Conservation (phyloP, 2,888 invertebrate genomes). For the Terebella lapidaria region DNA sequence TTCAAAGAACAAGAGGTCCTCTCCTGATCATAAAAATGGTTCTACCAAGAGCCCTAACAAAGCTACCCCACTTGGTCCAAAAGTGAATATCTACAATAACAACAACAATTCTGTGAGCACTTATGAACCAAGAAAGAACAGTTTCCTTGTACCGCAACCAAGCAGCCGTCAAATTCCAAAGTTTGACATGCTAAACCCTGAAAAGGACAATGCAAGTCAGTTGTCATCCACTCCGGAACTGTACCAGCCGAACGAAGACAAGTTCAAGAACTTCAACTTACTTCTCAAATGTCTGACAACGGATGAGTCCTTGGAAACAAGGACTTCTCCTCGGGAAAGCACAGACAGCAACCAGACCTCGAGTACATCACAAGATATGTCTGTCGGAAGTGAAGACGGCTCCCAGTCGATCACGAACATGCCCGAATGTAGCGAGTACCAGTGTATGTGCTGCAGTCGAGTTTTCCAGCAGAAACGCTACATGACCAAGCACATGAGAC, state of each 20-base stretch:
- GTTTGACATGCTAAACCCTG: neutral
- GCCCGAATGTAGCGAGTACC: neutral
- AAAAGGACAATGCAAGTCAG: neutral
- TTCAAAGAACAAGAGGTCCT: neutral
- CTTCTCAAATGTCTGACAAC: constrained; percentile 15
- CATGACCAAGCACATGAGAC: constrained; percentile 17
- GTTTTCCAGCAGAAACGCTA: constrained; percentile 19
- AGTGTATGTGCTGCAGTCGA: constrained; percentile 14
- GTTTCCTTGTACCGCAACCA: neutral
- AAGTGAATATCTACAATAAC: too few species aligned
- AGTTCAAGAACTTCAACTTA: constrained; percentile 18
- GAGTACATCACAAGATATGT: neutral
- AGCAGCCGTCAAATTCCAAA: neutral
- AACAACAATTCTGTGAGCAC: neutral
- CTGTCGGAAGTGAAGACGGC: neutral
- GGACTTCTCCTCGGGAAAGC: neutral
- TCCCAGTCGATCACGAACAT: neutral
- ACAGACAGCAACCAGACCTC: neutral
- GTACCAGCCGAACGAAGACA: constrained; percentile 9
- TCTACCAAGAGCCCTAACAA: neutral
- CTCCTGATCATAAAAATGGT: neutral
- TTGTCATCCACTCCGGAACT: neutral
- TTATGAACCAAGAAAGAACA: neutral
- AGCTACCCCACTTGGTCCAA: neutral
- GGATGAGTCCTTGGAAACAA: constrained; percentile 1